These are phyloP conservation scores for Neoarius graeffei DNA, from an alignment of 2,113 vertebrate genomes.

Conservation along the genomic window DNA sequence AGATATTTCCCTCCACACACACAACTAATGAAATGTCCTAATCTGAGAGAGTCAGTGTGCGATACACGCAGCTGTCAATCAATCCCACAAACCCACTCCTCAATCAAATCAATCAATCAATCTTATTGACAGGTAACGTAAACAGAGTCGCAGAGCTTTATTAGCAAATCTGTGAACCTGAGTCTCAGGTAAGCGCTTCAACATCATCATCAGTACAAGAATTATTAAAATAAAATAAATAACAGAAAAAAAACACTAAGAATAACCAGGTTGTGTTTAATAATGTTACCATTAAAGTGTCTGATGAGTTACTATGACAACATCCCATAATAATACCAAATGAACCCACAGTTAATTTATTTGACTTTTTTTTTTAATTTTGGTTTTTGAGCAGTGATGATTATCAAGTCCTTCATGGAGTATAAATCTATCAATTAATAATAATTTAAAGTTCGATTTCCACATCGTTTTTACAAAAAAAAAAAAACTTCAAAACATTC, in stretches of 20 bases:
- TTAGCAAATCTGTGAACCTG: neutral
- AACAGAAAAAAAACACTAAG: neutral
- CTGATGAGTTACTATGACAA: neutral
- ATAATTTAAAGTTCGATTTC: too few relatives aligned
- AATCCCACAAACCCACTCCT: neutral
- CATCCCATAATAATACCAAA: neutral
- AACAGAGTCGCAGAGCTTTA: neutral
- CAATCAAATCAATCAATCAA: neutral
- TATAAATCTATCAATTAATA: too few relatives aligned
- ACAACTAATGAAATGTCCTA: conserved; percentile 5
- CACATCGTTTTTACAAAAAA: too few relatives aligned
- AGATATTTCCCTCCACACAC: neutral
- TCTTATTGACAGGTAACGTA: neutral
- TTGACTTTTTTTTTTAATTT: too few relatives aligned
- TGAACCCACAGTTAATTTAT: neutral
- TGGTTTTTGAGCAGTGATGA: too few relatives aligned
- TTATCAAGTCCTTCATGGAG: too few relatives aligned
- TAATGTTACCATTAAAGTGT: neutral
- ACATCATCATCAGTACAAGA: neutral
- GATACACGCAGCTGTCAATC: neutral
- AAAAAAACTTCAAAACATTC: neutral
- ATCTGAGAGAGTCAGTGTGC: neutral
- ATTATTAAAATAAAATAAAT: neutral
- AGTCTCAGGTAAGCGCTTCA: neutral
- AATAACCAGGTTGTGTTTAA: neutral